Conservation (phyloP, 2,797 vertebrate species). For the Darevskia nairensis region DNA sequence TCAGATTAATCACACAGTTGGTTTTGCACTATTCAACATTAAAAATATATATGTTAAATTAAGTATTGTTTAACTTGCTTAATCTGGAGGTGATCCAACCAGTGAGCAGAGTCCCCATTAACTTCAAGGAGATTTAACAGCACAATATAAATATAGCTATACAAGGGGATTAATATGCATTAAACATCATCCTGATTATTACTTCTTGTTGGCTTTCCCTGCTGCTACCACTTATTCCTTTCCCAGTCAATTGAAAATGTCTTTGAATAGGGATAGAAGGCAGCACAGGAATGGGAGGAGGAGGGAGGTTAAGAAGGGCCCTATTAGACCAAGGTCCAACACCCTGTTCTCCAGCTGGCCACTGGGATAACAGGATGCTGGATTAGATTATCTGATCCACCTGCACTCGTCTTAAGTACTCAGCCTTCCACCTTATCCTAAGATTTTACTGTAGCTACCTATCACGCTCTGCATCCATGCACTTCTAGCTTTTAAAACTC, state of each 20-base stretch:
- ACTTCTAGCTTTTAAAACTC: not conserved
- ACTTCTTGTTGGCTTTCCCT: not conserved
- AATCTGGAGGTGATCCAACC: not conserved
- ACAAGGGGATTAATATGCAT: not conserved
- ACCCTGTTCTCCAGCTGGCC: no score
- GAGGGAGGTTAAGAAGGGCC: no score
- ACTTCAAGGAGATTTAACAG: conserved; percentile 10
- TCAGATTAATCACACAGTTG: not conserved
- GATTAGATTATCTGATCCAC: no score
- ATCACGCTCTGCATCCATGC: not conserved
- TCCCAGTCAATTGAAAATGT: not conserved
- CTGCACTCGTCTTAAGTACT: not conserved
- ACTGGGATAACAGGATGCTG: no score
- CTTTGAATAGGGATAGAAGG: not conserved
- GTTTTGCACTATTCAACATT: not conserved
- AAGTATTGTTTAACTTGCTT: not conserved
- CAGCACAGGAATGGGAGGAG: no score
- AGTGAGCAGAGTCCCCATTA: not conserved
- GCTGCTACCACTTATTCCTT: not conserved
- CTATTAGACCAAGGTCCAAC: no score
- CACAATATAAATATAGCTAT: not conserved
- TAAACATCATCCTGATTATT: not conserved
- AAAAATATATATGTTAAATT: not conserved
- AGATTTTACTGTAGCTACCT: not conserved
- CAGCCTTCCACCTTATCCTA: not conserved